phyloP scores from a whole-genome alignment of 2,797 vertebrate genomes.

The Alauda arvensis region DNA sequence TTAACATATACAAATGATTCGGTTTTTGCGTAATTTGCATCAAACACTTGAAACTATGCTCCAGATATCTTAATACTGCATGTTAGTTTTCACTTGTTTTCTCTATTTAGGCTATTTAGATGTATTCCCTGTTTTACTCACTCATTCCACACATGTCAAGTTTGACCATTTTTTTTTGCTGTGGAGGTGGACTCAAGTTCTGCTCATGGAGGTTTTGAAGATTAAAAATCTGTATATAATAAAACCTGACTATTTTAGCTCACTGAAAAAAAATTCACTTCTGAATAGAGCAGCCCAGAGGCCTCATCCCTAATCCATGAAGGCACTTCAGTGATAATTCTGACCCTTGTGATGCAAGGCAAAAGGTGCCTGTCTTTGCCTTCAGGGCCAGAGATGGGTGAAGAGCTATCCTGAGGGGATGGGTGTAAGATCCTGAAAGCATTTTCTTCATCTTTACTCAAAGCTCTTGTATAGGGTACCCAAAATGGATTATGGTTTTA shows the following conservation, averaged over 20 bases:
- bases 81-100: not conserved
- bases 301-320: not conserved
- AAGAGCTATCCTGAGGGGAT: not conserved
- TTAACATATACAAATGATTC: not conserved
- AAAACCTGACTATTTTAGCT: not conserved
- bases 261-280: not conserved
- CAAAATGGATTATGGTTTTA: not conserved
- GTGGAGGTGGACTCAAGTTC: not conserved
- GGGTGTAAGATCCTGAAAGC: not conserved
- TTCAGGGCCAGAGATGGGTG: not conserved
- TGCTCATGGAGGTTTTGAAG: not conserved
- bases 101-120: not conserved
- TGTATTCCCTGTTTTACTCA: not conserved
- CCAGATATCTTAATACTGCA: not conserved
- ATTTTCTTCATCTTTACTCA: not conserved
- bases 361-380: not conserved
- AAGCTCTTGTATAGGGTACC: not conserved
- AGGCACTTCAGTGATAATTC: not conserved
- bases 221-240: not conserved
- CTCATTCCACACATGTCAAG: not conserved
- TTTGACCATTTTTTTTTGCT: not conserved
- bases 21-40: not conserved
- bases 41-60: not conserved
- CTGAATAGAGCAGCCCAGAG: not conserved
- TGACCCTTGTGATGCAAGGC: not conserved